phyloP scores from a whole-genome alignment of 2,113 vertebrate genomes.

The Rhea americana region DNA sequence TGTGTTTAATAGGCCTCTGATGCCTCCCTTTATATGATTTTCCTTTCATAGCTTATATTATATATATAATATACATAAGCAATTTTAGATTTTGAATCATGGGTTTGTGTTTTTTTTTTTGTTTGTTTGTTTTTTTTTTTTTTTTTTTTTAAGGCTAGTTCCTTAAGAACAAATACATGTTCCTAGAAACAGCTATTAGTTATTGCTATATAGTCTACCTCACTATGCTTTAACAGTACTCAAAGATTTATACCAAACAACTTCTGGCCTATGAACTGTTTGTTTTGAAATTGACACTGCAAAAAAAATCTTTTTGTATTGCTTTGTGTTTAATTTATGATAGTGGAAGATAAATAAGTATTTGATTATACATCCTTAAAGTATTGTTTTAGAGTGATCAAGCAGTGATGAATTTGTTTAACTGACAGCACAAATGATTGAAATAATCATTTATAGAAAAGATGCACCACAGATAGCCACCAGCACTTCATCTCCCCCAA shows the following conservation, averaged over 20 bases:
- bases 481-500: background rate
- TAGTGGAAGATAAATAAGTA: background rate
- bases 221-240: background rate
- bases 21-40: slow-evolving; percentile 13
- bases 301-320: background rate
- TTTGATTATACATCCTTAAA: background rate
- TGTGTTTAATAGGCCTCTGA: slow-evolving; percentile 9
- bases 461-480: background rate
- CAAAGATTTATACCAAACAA: background rate
- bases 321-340: background rate
- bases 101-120: too few relatives aligned
- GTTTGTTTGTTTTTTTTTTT: background rate
- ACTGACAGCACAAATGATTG: background rate
- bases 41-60: background rate
- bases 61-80: fast-evolving
- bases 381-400: background rate
- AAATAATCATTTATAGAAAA: background rate
- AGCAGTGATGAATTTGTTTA: background rate
- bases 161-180: background rate
- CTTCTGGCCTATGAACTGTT: background rate
- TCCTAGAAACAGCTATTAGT: background rate
- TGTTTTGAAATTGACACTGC: background rate
- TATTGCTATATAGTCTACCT: background rate
- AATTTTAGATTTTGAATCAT: background rate
- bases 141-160: background rate